Evolutionary conservation across 2,113 vertebrate genomes (phyloP).

Genomic region (Ictalurus punctatus): DNA sequence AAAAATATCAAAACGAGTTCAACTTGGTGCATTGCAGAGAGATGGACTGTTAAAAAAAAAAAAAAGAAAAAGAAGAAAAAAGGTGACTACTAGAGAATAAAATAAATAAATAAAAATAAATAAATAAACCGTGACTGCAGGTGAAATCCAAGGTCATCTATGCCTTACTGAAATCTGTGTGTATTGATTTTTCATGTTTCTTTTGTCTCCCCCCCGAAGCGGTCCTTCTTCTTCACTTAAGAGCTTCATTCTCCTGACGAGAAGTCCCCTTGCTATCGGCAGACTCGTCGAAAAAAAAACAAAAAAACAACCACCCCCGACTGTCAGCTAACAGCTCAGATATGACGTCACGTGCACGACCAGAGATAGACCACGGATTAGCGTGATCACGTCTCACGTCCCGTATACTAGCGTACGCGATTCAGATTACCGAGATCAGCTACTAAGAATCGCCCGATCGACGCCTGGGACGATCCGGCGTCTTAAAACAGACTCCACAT

Average conservation of each 20-base stretch:
- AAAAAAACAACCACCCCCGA: not conserved
- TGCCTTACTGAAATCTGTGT: conserved; percentile 33
- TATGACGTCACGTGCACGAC: conserved; percentile 5
- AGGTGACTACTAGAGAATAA: not conserved
- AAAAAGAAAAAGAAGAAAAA: not conserved
- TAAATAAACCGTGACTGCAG: conserved; percentile 12
- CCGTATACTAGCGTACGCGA: not conserved
- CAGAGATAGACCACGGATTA: not conserved
- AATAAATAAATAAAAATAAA: not conserved
- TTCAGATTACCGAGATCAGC: not conserved
- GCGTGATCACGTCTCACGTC: not conserved
- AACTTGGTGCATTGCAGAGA: conserved; percentile 43
- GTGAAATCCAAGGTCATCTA: conserved; percentile 48
- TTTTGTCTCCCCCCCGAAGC: conserved; percentile 16
- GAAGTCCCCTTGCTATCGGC: not conserved
- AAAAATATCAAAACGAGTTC: not conserved
- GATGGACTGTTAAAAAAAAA: not conserved
- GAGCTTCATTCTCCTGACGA: conserved; percentile 25
- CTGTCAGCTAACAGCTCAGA: not conserved
- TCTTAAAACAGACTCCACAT: conserved; percentile 6
- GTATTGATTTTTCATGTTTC: conserved; percentile 48
- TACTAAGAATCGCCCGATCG: not conserved
- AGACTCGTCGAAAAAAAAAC: not conserved
- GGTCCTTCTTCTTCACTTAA: conserved; percentile 35
- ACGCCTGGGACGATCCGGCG: not conserved